A percentile compares a stretch with the other conserved stretches of the same genome.
phyloP scores from a whole-genome alignment of 2,113 vertebrate species.

The Apeltes quadracus region DNA sequence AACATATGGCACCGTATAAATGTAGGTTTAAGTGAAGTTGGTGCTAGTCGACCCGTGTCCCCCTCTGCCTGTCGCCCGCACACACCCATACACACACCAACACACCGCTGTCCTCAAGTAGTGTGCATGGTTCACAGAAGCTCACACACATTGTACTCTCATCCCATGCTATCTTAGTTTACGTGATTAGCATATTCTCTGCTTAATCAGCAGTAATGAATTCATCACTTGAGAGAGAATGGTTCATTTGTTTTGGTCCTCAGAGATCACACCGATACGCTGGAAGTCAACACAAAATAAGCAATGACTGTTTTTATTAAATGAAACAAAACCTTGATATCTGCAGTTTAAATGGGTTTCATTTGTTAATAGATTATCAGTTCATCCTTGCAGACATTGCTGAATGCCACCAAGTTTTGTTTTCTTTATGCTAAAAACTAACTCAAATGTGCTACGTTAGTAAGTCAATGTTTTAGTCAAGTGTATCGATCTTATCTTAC shows the following conservation, averaged over 20 bases:
- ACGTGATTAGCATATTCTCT: conserved; percentile 44
- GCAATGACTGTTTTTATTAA: conserved; percentile 28
- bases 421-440: too few species aligned
- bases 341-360: conserved; percentile 16
- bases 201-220: conserved; percentile 49
- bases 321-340: conserved; percentile 13
- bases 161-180: conserved; percentile 24
- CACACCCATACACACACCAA: conserved; percentile 6
- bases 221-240: conserved; percentile 41
- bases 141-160: neutral
- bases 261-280: conserved; percentile 37
- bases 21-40: conserved; percentile 31
- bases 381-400: conserved; percentile 9
- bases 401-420: neutral
- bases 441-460: neutral
- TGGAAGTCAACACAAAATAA: conserved; percentile 27
- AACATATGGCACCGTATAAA: conserved; percentile 56
- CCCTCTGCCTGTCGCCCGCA: neutral
- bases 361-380: conserved; percentile 31
- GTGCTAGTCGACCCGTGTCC: neutral
- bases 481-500: neutral
- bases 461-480: conserved; percentile 12
- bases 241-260: conserved; percentile 43
- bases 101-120: neutral
- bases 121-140: neutral